phyloP scores from a whole-genome alignment of 2,888 invertebrate species.

The Lithophane ornitopus region DNA sequence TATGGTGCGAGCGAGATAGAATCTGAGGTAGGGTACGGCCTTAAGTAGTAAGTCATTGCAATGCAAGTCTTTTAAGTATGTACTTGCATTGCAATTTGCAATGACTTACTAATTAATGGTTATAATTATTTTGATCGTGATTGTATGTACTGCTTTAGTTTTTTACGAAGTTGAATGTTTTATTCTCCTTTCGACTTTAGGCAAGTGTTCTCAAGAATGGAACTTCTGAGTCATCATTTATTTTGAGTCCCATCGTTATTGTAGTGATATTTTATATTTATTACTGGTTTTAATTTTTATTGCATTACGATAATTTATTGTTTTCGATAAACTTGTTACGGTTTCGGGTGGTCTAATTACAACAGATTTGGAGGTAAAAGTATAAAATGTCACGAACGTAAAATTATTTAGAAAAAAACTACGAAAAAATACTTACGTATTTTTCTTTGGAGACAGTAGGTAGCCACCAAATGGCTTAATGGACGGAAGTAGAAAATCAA shows the following conservation, averaged over 20 bases:
- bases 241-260: constrained; percentile 22
- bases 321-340: constrained; percentile 55
- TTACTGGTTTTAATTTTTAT: constrained; percentile 64
- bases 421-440: not conserved
- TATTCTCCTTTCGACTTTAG: not conserved
- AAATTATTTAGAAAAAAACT: constrained; percentile 6
- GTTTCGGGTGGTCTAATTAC: constrained; percentile 67
- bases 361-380: constrained; percentile 15
- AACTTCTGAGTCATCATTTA: constrained; percentile 29
- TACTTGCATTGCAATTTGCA: too few relatives aligned
- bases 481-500: constrained; percentile 32
- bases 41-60: too few relatives aligned
- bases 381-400: constrained; percentile 4
- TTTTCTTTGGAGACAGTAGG: constrained; percentile 9
- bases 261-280: constrained; percentile 60
- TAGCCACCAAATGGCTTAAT: constrained; percentile 11
- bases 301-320: constrained; percentile 59
- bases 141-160: not conserved
- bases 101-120: not conserved
- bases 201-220: not conserved
- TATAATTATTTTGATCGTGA: not conserved
- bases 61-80: too few relatives aligned
- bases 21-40: too few relatives aligned
- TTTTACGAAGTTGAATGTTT: not conserved
- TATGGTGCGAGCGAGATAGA: too few relatives aligned